Conservation (phyloP, 2,797 vertebrate species). For the Aeoliscus strigatus region DNA sequence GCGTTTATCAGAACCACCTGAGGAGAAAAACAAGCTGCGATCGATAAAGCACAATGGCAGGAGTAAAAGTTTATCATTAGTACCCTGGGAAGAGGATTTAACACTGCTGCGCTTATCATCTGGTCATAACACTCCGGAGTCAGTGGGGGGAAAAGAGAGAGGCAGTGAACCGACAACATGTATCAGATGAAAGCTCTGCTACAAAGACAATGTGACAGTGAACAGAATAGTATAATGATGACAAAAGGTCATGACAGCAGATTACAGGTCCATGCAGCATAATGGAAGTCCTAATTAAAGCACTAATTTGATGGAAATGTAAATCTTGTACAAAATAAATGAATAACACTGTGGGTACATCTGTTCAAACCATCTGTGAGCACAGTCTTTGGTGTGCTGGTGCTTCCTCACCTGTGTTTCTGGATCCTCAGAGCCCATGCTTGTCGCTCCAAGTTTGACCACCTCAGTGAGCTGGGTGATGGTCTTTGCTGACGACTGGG, state of each 20-base stretch:
- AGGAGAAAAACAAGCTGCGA: constrained; percentile 44
- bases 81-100: constrained; percentile 54
- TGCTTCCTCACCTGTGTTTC: constrained; percentile 88
- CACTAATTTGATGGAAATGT: constrained; percentile 1
- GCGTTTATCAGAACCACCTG: constrained; percentile 98
- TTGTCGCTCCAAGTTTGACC: constrained; percentile 93
- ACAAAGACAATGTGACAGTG: constrained; percentile 12
- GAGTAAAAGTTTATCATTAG: constrained; percentile 48
- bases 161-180: constrained; percentile 20
- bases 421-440: constrained; percentile 92
- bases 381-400: not conserved
- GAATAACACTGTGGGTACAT: too few species aligned
- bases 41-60: constrained; percentile 52
- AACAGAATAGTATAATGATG: not conserved
- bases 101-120: constrained; percentile 58
- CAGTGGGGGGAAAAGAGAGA: constrained; percentile 37
- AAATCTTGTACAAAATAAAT: constrained; percentile 4
- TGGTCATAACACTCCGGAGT: constrained; percentile 56
- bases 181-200: constrained; percentile 42
- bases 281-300: constrained; percentile 15
- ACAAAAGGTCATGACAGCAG: constrained; percentile 1
- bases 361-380: constrained; percentile 5
- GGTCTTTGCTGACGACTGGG: constrained; percentile 94
- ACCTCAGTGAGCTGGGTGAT: constrained; percentile 97
- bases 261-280: constrained; percentile 1